Percentiles rank a stretch among this genome's conserved stretches.
These are phyloP conservation scores for Indri indri DNA, from an alignment of 2,113 vertebrate genomes.

Conservation along the genomic window DNA sequence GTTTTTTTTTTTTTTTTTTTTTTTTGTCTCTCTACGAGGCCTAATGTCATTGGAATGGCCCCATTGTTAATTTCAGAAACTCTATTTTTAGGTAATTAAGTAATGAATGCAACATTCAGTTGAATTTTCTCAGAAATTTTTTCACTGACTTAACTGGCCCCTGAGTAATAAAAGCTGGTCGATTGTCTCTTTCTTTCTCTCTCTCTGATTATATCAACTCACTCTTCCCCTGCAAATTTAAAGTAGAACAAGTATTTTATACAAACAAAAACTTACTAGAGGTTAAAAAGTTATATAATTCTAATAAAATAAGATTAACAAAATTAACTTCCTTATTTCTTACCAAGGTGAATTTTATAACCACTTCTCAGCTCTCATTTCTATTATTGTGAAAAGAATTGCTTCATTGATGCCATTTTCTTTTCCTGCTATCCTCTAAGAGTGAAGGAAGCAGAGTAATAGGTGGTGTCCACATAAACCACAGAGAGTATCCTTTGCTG, in stretches of 20 bases:
- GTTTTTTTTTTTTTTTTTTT: background rate
- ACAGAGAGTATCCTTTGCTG: background rate
- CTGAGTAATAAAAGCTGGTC: background rate
- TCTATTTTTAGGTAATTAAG: conserved; percentile 63
- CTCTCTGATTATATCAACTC: background rate
- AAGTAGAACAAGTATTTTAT: conserved; percentile 7
- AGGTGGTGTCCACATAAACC: background rate
- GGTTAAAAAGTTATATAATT: conserved; percentile 48
- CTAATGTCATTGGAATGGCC: background rate
- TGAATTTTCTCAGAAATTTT: conserved; percentile 49
- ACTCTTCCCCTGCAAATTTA: background rate
- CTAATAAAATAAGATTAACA: conserved; percentile 53
- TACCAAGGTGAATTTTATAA: conserved; percentile 38
- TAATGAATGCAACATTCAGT: conserved; percentile 29
- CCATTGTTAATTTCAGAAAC: conserved; percentile 45
- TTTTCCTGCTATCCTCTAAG: background rate
- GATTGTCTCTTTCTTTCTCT: background rate
- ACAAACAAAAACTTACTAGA: conserved; percentile 26
- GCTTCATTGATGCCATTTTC: background rate
- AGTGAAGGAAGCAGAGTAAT: background rate
- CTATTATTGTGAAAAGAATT: background rate
- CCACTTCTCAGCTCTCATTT: background rate
- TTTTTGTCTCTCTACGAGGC: background rate
- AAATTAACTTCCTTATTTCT: conserved; percentile 22
- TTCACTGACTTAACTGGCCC: background rate